phyloP scores from a whole-genome alignment of 2,888 invertebrate genomes.

The Hemicrepidius hirtus region DNA sequence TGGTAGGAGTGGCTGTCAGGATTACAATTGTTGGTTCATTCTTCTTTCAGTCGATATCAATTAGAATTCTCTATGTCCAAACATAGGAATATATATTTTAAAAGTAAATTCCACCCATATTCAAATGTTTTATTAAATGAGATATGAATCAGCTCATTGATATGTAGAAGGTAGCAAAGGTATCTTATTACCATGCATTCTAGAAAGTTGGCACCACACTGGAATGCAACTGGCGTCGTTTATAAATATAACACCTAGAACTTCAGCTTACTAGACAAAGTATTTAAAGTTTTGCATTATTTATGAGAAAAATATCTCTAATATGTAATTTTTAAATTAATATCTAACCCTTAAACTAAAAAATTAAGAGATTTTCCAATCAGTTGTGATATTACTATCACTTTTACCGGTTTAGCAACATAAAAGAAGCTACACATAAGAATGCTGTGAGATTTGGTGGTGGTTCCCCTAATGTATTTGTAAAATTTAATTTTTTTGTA shows the following conservation, averaged over 20 bases:
- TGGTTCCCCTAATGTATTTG: slow-evolving; percentile 11
- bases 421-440: too few species aligned
- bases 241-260: slow-evolving; percentile 47
- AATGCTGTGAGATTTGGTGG: slow-evolving; percentile 12
- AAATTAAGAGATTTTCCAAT: background rate
- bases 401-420: slow-evolving; percentile 4
- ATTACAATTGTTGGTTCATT: slow-evolving; percentile 14
- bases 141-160: background rate
- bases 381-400: slow-evolving; percentile 1
- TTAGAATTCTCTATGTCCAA: background rate
- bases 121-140: background rate
- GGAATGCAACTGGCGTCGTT: slow-evolving; percentile 48
- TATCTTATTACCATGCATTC: slow-evolving; percentile 34
- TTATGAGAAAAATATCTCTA: slow-evolving; percentile 24
- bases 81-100: too few species aligned
- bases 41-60: background rate
- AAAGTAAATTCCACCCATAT: too few species aligned
- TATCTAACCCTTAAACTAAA: background rate
- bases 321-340: background rate
- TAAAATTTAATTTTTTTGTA: slow-evolving; percentile 48
- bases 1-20: slow-evolving; percentile 25
- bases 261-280: slow-evolving; percentile 20
- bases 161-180: background rate
- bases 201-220: slow-evolving; percentile 42
- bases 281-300: slow-evolving; percentile 28